phyloP scores from a whole-genome alignment of 2,797 vertebrate species.

The Podargus strigoides region DNA sequence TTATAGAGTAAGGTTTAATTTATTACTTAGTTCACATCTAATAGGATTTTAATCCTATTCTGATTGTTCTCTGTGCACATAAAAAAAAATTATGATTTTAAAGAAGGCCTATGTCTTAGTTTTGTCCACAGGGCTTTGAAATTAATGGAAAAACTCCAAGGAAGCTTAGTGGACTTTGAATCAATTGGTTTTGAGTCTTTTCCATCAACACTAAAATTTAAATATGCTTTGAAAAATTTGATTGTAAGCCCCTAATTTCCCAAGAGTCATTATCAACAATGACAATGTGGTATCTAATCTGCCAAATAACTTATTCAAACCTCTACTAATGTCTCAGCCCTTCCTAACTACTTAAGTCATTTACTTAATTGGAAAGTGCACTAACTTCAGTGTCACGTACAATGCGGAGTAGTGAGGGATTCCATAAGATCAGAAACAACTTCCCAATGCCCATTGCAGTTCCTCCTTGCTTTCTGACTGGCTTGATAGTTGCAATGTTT shows the following conservation, averaged over 20 bases:
- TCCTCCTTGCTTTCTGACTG: background rate
- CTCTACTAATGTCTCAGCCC: background rate
- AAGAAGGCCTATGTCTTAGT: background rate
- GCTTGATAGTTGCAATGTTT: background rate
- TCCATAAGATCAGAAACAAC: background rate
- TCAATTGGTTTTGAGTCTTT: background rate
- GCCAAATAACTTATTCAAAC: background rate
- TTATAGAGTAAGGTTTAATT: background rate
- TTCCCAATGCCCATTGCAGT: background rate
- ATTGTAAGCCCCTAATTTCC: background rate
- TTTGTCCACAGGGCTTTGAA: background rate
- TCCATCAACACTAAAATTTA: background rate
- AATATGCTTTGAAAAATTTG: background rate
- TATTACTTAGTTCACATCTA: background rate
- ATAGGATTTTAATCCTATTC: conserved; percentile 47
- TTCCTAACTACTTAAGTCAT: background rate
- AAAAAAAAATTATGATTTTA: conserved; percentile 1
- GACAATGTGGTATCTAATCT: background rate
- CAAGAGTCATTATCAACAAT: background rate
- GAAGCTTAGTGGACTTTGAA: background rate
- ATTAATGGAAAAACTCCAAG: background rate
- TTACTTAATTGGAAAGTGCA: background rate
- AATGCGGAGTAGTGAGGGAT: background rate
- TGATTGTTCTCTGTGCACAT: conserved; percentile 7
- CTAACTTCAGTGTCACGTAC: background rate